Percentiles rank a stretch among this genome's conserved stretches.
These are phyloP conservation scores for Drosophila helvetica DNA, from an alignment of 2,888 invertebrate genomes.

Conservation along the genomic window DNA sequence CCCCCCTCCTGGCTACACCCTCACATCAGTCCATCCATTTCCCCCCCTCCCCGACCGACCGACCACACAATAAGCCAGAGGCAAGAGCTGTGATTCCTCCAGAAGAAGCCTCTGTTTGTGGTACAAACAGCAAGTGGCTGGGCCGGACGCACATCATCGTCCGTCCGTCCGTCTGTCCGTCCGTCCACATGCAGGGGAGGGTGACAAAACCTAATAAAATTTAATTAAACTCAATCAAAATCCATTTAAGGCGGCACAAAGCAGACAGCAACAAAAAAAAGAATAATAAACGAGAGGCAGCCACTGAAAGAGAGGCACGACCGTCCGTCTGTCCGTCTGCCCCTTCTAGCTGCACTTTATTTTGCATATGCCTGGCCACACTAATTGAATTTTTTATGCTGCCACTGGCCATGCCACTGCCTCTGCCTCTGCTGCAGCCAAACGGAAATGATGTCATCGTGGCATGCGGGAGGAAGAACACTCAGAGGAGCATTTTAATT, in stretches of 20 bases:
- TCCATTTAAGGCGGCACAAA: conserved; percentile 79
- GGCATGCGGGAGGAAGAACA: conserved; percentile 1
- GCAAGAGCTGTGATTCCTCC: conserved; percentile 71
- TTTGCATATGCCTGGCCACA: conserved; percentile 46
- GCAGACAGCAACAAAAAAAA: conserved; percentile 5
- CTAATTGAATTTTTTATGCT: conserved; percentile 70
- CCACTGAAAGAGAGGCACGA: conserved; percentile 4
- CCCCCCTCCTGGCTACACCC: conserved; percentile 39
- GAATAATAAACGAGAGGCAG: conserved; percentile 24
- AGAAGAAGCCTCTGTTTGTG: not conserved
- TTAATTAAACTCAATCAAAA: conserved; percentile 84
- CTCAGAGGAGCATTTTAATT: conserved; percentile 2
- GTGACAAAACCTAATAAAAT: conserved; percentile 84
- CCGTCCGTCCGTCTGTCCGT: not conserved
- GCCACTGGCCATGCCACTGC: conserved; percentile 38
- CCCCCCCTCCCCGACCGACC: conserved; percentile 2
- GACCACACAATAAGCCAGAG: conserved; percentile 63
- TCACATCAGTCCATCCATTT: conserved; percentile 32
- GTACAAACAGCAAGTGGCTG: not conserved
- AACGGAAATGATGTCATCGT: conserved; percentile 75
- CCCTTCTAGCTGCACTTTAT: conserved; percentile 54
- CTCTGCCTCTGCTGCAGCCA: conserved; percentile 31
- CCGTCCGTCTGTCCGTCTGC: not conserved
- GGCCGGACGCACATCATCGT: conserved; percentile 62
- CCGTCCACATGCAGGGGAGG: conserved; percentile 53